Base-by-base conservation (phyloP, 2,113 vertebrate species). In the Forbesichthys papilliferus region DNA sequence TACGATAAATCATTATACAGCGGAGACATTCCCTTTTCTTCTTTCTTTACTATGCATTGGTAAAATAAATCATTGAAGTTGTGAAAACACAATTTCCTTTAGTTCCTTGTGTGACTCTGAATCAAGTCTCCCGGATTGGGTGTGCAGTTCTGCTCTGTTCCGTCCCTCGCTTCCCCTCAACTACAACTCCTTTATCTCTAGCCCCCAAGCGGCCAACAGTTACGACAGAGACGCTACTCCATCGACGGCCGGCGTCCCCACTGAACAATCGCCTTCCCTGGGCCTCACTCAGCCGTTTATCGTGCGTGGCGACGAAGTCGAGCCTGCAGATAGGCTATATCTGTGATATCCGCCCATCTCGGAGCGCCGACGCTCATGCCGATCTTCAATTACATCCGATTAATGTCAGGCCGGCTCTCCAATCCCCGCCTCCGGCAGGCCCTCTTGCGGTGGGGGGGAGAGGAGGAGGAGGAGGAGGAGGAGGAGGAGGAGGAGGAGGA, bases 351-450 rank as follows among this genome's bases (percentile, higher is more conserved):
- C 68, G 49, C 76, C 73, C 61, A 56, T 34, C 66, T 75, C 11
- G 8, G 69, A 53, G 69, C 46, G 59, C 72, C 75, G 66, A 52
- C 71, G 49, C 65, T 72, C 79, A 80, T 82, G 55, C 66, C 55
- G 56, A 47, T 68, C 77, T 75, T 82, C 79, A 80, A 68, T 87
- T 80, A 85, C 74, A 68, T 61, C 69, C 68, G 12, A 64, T 77
- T 80, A 84, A 83, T 84, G 71, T 82, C 81, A 82, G 74, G 11
- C 67, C 51, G 61, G 61, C 65, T 70, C 80, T 74, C 49, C 67
- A 69, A 66, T 20, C 27, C 2, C 27, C 54, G 61, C 33, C 48
- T 73, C 11, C 10, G 69, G 47, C 8, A 0, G 69, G 71, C 63
- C 76, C 5, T 42, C 5, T 80, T 81, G 1, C 18, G 0, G 61